Evolutionary conservation across 1,140 invertebrate species (phyloP).

Genomic region (Olivierus martensii): DNA sequence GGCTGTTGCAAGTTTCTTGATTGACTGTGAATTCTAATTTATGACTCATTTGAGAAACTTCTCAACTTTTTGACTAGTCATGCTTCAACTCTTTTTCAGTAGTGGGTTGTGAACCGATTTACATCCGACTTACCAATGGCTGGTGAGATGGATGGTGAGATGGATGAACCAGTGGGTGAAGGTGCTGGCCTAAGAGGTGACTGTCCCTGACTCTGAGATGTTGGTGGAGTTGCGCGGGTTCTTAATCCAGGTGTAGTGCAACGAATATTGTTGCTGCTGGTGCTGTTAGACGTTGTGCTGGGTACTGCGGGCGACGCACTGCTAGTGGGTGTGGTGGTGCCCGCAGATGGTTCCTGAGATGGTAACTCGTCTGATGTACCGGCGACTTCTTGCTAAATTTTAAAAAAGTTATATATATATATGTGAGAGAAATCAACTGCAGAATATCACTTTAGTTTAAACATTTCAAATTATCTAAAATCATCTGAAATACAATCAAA

Average conservation of each 20-base stretch:
- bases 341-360: background rate
- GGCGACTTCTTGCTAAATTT: slow-evolving; percentile 1
- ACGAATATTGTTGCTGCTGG: too few species aligned
- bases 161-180: slow-evolving; percentile 74
- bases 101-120: too few species aligned
- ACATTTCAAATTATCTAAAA: too few species aligned
- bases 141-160: slow-evolving; percentile 85
- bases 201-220: slow-evolving; percentile 18
- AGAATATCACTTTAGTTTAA: too few species aligned
- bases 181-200: slow-evolving; percentile 65
- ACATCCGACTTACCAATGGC: slow-evolving; percentile 61
- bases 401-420: background rate
- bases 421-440: background rate
- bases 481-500: too few species aligned
- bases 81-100: too few species aligned
- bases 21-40: too few species aligned
- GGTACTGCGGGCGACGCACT: too few species aligned
- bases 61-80: too few species aligned
- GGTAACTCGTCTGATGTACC: slow-evolving; percentile 6
- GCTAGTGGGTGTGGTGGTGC: background rate
- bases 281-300: too few species aligned
- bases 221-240: slow-evolving; percentile 28
- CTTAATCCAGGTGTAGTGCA: slow-evolving; percentile 14
- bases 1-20: too few species aligned
- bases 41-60: too few species aligned